Evolutionary conservation across 1,140 invertebrate species (phyloP), one percentile per base, ranked within the genome.

Genomic region (Cylas formicarius): DNA sequence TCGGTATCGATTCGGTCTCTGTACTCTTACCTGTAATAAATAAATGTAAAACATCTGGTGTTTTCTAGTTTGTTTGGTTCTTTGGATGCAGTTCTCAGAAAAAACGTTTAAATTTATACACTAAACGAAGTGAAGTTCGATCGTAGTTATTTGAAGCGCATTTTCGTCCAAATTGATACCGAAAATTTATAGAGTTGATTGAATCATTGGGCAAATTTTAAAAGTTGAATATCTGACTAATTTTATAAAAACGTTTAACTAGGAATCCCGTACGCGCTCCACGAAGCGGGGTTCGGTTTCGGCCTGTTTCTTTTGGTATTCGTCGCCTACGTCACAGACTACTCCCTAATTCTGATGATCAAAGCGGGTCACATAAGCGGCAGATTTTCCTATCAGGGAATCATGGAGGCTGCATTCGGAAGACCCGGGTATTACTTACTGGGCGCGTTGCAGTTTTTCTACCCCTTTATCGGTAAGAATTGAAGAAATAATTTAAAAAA

Each of bases 381-480:
- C 24, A 77, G 79, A 50, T 86, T 81, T 66, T 84, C 84, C 19
- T 92, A 92, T 63, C 86, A 89, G 57, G 86, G 86, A 38, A 73
- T 91, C 46, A 86, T 90, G 76, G 73, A 85, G 48, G 80, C 82
- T 2, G 82, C 86, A 11, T 90, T 88, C 66, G 89, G 89, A 13
- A 74, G 74, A 58, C 71, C 79, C 31, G 88, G 87, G 8, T 91
- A 85, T 67, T 80, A 85, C 54, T 67, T 90, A 26, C 68, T 91
- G 2, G 84, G 84, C 1, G 62, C 78, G 17, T 67, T 90, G 29
- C 88, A 92, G 60, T 89, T 90, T 58, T 72, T 86, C 50, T 91
- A 90, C 70, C 89, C 87, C 9, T 85, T 90, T 53, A 82, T 90
- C 58, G 86, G 87, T 88, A 72, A 74, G 70, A 67, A 29, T n/a